Base-by-base conservation (phyloP, 2,888 invertebrate genomes). In the Diadegma fenestrale region DNA sequence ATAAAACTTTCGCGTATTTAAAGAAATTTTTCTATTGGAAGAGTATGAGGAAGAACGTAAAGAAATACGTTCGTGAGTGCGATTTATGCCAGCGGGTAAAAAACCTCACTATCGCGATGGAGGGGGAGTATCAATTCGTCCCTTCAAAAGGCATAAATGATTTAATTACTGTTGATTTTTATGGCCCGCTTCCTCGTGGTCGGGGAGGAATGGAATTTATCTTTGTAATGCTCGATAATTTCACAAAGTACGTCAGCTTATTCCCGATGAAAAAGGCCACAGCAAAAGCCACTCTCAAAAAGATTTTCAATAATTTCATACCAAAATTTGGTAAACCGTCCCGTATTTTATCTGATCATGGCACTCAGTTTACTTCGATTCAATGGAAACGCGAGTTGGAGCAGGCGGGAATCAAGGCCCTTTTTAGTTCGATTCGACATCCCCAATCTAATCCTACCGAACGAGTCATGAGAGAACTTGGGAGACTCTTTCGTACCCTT, bases 61-160 rank as follows among this genome's bases (percentile, higher is more conserved):
- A 77, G 58, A 14, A 8, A 22, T 54, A 22, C 7, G 43, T 77
- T 3, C 5, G 22, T 6, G 0, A 5, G 0, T 77, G 77, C 54
- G 71, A 54, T 8, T 54, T 71, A 10, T 77, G 58, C 2, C 86
- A 87, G 37, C 14, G 87, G 14, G 79, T 88, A 0, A 88, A 87
- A 68, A 69, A 76, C 71, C 26, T 85, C 8, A 30, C 68, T 3
- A 22, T 45, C 3, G 26, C 19, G 0, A 84, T 84, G 86, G 86
- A 86, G 33, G 82, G 86, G 12, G 71, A 80, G 17, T 84, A 69
- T 33, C 30, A 66, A 8, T 48, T 80, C 26, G 71, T 87, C 2
- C 30, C 61, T 1, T 48, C 68, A 0, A 8, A 48, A 26, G 26
- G 45, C 10, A 3, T 19, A 14, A 45, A 48, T 26, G 68, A 69